These are phyloP conservation scores for Xestoiulus laeticollis DNA, from an alignment of 2,888 invertebrate genomes.

Conservation along the genomic window DNA sequence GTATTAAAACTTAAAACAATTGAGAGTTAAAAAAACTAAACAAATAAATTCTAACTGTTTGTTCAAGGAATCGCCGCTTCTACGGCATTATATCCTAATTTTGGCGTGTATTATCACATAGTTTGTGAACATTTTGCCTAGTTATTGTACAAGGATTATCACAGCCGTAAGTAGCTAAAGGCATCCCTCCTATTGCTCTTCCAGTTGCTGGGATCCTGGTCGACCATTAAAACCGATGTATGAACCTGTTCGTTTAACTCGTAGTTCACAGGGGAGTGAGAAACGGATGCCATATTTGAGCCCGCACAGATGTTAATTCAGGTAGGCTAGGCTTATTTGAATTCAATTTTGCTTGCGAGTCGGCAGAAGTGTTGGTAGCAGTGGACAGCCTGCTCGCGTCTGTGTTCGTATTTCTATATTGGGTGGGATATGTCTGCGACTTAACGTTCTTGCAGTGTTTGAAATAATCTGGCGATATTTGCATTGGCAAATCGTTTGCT, in stretches of 20 bases:
- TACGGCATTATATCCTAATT: background rate
- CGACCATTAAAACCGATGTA: background rate
- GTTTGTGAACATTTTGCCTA: background rate
- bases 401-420: background rate
- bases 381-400: background rate
- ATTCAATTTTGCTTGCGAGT: background rate
- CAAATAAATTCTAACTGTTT: background rate
- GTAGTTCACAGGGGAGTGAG: background rate
- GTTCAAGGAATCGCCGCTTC: background rate
- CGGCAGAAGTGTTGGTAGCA: background rate
- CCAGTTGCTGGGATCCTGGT: background rate
- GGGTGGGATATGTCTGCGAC: background rate
- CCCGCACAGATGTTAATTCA: background rate
- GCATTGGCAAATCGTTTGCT: background rate
- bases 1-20: background rate
- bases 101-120: background rate
- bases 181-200: background rate
- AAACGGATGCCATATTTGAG: conserved; percentile 32
- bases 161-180: conserved; percentile 14
- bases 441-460: background rate
- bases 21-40: background rate
- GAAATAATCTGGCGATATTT: background rate
- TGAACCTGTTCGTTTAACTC: background rate
- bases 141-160: background rate
- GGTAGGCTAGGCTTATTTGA: background rate